A percentile compares a stretch with the other conserved stretches of the same genome.
These are phyloP conservation scores for Aptenodytes forsteri DNA, from an alignment of 2,113 vertebrate genomes.

Conservation along the genomic window DNA sequence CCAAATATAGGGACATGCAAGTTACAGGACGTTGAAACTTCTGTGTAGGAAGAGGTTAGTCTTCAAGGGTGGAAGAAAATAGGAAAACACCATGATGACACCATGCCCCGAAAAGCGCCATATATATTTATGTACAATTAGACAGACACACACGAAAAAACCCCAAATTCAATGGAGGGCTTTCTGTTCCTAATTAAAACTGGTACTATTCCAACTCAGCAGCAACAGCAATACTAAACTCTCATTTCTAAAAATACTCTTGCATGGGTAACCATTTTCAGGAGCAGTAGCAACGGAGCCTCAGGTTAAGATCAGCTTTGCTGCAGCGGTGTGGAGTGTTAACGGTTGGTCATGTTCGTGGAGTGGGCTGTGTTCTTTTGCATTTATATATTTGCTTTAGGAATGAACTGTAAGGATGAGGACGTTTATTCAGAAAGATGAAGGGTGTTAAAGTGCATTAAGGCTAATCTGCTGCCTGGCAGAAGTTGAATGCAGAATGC, in stretches of 20 bases:
- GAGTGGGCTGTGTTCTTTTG: not conserved
- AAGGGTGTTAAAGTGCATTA: not conserved
- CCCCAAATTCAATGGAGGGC: not conserved
- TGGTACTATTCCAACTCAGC: not conserved
- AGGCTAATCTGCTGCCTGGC: not conserved
- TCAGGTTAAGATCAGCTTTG: not conserved
- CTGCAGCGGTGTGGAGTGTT: not conserved
- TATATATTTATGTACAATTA: not conserved
- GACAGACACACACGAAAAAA: not conserved
- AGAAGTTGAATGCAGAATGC: not conserved
- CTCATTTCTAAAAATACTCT: not conserved
- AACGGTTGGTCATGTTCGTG: not conserved
- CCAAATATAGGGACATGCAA: not conserved
- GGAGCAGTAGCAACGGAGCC: not conserved
- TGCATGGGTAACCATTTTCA: not conserved
- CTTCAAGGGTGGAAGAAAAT: not conserved
- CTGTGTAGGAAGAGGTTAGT: not conserved
- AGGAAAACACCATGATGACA: not conserved
- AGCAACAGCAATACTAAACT: not conserved
- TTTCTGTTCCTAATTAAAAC: not conserved
- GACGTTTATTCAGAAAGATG: not conserved
- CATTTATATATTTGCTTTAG: not conserved
- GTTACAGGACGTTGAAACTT: not conserved
- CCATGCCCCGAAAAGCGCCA: rapidly evolving
- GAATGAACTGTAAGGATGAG: not conserved